Conservation (phyloP, 2,797 vertebrate genomes). For the Acanthopagrus latus region DNA sequence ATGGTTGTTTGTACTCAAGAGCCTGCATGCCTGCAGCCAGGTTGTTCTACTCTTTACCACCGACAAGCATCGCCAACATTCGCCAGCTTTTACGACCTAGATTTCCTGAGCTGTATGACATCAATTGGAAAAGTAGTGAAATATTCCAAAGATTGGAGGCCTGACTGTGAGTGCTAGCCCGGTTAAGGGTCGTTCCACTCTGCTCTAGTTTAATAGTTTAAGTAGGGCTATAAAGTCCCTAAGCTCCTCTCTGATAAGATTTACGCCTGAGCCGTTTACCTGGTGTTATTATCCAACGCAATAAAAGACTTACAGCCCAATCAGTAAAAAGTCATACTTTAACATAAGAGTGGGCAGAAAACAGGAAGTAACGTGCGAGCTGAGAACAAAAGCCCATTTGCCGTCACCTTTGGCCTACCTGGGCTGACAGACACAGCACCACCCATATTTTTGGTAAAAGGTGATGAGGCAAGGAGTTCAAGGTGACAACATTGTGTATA, state of each 20-base stretch:
- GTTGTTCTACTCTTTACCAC: conserved; percentile 32
- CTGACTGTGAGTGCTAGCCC: not conserved
- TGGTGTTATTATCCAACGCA: conserved; percentile 18
- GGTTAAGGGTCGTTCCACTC: conserved; percentile 31
- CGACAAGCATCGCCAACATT: conserved; percentile 9
- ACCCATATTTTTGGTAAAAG: conserved; percentile 55
- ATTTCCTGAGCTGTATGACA: conserved; percentile 49
- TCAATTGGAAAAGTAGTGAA: conserved; percentile 38
- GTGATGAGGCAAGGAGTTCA: conserved; percentile 30
- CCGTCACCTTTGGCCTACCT: conserved; percentile 65
- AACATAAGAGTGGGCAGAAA: not conserved
- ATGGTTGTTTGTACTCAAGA: conserved; percentile 31
- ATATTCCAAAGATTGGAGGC: conserved; percentile 36
- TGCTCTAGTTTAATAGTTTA: conserved; percentile 2
- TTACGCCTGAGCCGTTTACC: not conserved
- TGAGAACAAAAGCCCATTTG: conserved; percentile 45
- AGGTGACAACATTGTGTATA: conserved; percentile 36
- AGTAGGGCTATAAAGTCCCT: conserved; percentile 21
- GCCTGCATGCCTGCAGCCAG: conserved; percentile 10
- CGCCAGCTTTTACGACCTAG: conserved; percentile 33
- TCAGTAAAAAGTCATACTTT: conserved; percentile 20
- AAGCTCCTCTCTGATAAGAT: conserved; percentile 24
- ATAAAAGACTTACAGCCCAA: conserved; percentile 12
- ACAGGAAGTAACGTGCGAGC: not conserved
- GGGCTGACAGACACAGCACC: conserved; percentile 60